phyloP scores from a whole-genome alignment of 2,797 vertebrate species.

The Hapalemur alaotrensis region DNA sequence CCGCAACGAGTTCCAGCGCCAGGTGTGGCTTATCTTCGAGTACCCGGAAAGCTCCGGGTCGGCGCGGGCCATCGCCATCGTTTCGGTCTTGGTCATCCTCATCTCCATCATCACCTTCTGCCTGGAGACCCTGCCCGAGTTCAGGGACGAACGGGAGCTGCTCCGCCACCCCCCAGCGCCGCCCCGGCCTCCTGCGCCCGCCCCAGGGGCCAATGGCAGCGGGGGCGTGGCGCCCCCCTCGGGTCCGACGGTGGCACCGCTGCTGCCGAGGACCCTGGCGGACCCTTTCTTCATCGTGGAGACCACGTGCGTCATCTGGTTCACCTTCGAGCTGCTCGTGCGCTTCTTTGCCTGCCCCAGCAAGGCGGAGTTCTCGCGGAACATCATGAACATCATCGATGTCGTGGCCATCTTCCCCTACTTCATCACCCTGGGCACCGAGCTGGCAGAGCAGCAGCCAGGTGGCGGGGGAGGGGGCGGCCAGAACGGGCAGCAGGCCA shows the following conservation, averaged over 20 bases:
- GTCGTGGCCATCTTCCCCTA: constrained; percentile 97
- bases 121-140: constrained; percentile 96
- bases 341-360: constrained; percentile 95
- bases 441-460: constrained; percentile 92
- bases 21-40: constrained; percentile 99
- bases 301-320: constrained; percentile 98
- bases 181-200: constrained; percentile 60
- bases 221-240: constrained; percentile 79
- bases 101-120: constrained; percentile 99
- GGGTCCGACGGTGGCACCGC: constrained; percentile 45
- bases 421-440: constrained; percentile 96
- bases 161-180: constrained; percentile 84
- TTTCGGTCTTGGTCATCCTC: constrained; percentile 96
- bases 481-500: constrained; percentile 93
- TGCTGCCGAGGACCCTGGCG: constrained; percentile 83
- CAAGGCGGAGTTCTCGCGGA: constrained; percentile 93
- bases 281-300: constrained; percentile 98
- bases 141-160: constrained; percentile 94
- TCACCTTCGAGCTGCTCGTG: constrained; percentile 95
- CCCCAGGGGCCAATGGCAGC: constrained; percentile 60
- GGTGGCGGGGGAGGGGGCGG: constrained; percentile 50
- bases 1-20: constrained; percentile 93
- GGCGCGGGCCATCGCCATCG: constrained; percentile 95
- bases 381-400: constrained; percentile 95
- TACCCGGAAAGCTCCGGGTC: constrained; percentile 96